Percentiles rank a stretch among this genome's conserved stretches.
These are phyloP conservation scores for Pseudorhombus dupliciocellatus DNA, from an alignment of 2,113 vertebrate genomes.

Conservation along the genomic window DNA sequence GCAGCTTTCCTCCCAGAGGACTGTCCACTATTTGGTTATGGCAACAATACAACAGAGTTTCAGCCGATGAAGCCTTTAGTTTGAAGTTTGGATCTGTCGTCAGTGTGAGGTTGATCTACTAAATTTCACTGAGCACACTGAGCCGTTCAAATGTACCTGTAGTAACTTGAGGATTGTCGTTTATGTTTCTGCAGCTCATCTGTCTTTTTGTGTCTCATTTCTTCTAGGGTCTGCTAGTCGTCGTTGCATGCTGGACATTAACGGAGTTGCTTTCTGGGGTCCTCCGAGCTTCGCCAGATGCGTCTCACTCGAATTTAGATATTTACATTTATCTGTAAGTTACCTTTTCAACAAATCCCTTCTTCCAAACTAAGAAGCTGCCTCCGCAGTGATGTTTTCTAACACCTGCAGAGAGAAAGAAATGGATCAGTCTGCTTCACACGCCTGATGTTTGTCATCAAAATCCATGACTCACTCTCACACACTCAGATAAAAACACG, in stretches of 20 bases:
- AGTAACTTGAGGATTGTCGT: no score
- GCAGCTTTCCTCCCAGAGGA: conserved; percentile 3
- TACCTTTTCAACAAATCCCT: background rate
- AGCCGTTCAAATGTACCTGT: no score
- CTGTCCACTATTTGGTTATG: background rate
- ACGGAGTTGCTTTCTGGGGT: conserved; percentile 96
- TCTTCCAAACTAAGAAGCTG: background rate
- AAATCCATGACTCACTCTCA: no score
- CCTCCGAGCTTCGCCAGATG: conserved; percentile 99
- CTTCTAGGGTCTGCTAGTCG: conserved; percentile 94
- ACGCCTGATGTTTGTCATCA: no score
- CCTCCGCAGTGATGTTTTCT: background rate
- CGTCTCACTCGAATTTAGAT: conserved; percentile 96
- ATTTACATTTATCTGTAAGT: conserved; percentile 95
- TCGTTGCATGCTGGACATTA: conserved; percentile 96
- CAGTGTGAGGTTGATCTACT: background rate
- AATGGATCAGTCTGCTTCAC: no score
- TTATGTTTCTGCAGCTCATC: no score
- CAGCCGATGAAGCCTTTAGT: background rate
- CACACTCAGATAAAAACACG: no score
- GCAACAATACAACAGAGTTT: background rate
- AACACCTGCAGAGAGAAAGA: background rate
- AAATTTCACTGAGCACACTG: background rate
- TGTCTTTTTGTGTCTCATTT: conserved; percentile 18
- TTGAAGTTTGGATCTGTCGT: no score